These are phyloP conservation scores for Tretioscincus oriximinensis DNA, from an alignment of 2,113 vertebrate genomes.

Conservation along the genomic window DNA sequence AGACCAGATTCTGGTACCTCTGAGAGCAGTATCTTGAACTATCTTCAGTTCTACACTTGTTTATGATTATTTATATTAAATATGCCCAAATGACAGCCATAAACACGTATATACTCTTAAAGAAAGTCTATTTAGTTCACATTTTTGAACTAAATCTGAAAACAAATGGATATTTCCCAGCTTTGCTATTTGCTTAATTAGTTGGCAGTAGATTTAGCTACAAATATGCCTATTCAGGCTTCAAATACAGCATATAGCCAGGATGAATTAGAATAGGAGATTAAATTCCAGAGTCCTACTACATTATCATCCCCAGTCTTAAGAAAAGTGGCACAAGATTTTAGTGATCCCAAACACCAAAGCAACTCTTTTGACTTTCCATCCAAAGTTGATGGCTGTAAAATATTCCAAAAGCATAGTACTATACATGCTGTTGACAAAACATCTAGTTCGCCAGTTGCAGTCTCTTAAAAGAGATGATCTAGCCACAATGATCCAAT, in stretches of 20 bases:
- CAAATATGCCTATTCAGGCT: background rate
- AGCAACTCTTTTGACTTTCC: background rate
- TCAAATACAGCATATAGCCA: background rate
- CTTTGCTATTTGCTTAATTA: background rate
- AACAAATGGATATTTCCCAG: background rate
- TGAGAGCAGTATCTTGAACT: too few relatives aligned
- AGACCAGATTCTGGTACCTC: too few relatives aligned
- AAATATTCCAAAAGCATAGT: background rate
- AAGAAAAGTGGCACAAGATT: background rate
- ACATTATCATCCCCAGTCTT: constrained; percentile 24
- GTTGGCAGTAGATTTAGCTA: background rate
- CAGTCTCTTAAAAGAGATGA: too few relatives aligned
- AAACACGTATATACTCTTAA: background rate
- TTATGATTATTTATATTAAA: too few relatives aligned
- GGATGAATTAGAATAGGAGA: constrained; percentile 28
- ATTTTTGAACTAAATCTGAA: too few relatives aligned
- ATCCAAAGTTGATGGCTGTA: background rate
- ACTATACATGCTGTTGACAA: too few relatives aligned
- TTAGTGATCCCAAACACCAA: background rate
- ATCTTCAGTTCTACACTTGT: too few relatives aligned
- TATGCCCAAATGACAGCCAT: too few relatives aligned
- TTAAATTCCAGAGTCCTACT: constrained; percentile 11
- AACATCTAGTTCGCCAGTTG: too few relatives aligned
- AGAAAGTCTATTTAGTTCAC: too few relatives aligned
- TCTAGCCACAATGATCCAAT: too few relatives aligned